These are phyloP conservation scores for Hydriomena furcata DNA, from an alignment of 2,888 invertebrate genomes.

Conservation along the genomic window DNA sequence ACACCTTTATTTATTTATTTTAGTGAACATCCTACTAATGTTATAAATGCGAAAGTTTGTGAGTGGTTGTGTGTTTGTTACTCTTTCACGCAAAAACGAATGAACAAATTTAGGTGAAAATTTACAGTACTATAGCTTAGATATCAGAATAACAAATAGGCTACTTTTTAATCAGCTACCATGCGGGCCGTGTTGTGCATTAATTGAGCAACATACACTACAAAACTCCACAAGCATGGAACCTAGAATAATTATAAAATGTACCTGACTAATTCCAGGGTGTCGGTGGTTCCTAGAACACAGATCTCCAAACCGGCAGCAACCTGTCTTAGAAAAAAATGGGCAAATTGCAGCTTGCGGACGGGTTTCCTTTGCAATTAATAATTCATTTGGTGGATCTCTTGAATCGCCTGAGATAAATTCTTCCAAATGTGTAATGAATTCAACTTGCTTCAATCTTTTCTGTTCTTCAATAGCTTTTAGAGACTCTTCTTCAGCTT, in stretches of 20 bases:
- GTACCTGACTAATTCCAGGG: slow-evolving; percentile 88
- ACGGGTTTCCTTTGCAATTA: slow-evolving; percentile 85
- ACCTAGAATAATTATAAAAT: background rate
- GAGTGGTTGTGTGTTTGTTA: too few species aligned
- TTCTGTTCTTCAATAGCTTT: slow-evolving; percentile 83
- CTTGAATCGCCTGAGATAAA: slow-evolving; percentile 72
- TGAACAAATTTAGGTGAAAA: too few species aligned
- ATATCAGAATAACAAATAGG: too few species aligned
- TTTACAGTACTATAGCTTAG: too few species aligned
- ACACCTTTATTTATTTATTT: too few species aligned
- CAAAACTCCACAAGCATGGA: too few species aligned
- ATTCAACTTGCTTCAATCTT: slow-evolving; percentile 62
- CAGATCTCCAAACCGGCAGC: slow-evolving; percentile 93
- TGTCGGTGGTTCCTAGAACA: slow-evolving; percentile 93
- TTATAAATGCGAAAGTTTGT: too few species aligned
- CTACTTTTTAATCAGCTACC: too few species aligned
- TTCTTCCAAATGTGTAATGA: slow-evolving; percentile 68
- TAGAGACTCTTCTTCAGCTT: slow-evolving; percentile 81
- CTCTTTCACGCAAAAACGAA: too few species aligned
- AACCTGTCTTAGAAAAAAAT: slow-evolving; percentile 94
- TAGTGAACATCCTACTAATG: too few species aligned
- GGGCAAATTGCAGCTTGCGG: slow-evolving; percentile 89
- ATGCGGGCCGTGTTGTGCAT: too few species aligned
- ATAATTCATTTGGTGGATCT: slow-evolving; percentile 86
- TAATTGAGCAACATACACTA: too few species aligned